These are phyloP conservation scores for Stenchaetothrips biformis DNA, from an alignment of 2,888 invertebrate genomes.

Conservation along the genomic window DNA sequence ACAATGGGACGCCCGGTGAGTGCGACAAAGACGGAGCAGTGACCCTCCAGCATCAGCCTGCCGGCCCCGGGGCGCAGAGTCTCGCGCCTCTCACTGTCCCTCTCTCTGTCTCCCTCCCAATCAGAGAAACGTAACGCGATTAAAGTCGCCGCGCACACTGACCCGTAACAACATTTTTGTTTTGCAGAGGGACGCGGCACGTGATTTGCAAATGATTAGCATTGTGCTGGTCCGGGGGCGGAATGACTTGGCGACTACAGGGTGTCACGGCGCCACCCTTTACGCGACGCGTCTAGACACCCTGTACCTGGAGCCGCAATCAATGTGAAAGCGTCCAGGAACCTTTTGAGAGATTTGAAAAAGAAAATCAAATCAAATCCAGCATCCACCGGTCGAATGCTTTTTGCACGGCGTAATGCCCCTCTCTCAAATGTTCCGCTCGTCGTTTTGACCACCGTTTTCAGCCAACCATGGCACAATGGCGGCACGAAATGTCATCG, in stretches of 20 bases:
- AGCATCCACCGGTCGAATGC: too few species aligned
- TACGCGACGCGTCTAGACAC: too few species aligned
- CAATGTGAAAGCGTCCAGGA: neutral
- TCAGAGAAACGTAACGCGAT: neutral
- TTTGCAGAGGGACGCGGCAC: neutral
- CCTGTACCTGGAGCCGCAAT: neutral
- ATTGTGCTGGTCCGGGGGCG: neutral
- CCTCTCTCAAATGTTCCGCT: too few species aligned
- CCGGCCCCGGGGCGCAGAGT: neutral
- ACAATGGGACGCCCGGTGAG: too few species aligned
- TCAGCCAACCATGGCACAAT: too few species aligned
- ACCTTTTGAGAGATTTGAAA: neutral
- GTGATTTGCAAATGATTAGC: constrained; percentile 15
- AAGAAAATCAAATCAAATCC: too few species aligned
- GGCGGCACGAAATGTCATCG: neutral
- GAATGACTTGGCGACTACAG: neutral
- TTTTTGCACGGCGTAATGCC: too few species aligned
- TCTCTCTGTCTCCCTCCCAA: neutral
- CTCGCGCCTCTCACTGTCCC: neutral
- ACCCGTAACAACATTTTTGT: constrained; percentile 21
- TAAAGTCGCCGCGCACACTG: neutral
- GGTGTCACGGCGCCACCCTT: neutral
- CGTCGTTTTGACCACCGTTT: too few species aligned
- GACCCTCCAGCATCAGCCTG: too few species aligned
- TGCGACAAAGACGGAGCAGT: too few species aligned